Evolutionary conservation across 2,888 invertebrate genomes (phyloP).

Genomic region (Cordilura impudica): DNA sequence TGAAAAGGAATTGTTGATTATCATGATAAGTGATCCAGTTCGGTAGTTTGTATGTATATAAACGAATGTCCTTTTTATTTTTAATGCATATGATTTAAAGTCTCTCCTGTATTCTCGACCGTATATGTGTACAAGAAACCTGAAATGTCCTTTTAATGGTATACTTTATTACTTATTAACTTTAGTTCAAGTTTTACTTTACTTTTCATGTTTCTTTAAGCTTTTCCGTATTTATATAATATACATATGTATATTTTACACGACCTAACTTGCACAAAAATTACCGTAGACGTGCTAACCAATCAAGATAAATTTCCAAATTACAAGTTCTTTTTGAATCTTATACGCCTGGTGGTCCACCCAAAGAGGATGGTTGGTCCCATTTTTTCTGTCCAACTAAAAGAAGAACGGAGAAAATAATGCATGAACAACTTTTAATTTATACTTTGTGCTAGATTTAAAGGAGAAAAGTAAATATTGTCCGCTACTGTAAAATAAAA

Average conservation of each 20-base stretch:
- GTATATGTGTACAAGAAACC: too few relatives aligned
- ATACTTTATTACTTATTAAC: conserved; percentile 45
- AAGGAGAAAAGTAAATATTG: neutral
- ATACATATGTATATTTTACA: conserved; percentile 70
- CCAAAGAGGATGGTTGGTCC: conserved; percentile 74
- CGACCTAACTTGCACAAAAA: conserved; percentile 77
- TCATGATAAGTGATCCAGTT: neutral
- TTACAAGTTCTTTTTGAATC: conserved; percentile 78
- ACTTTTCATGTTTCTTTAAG: conserved; percentile 5
- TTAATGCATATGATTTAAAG: neutral
- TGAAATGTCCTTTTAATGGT: too few relatives aligned
- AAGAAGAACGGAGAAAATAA: neutral
- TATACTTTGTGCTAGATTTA: neutral
- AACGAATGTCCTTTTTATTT: neutral
- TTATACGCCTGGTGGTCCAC: conserved; percentile 73
- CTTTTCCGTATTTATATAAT: neutral
- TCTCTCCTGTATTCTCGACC: too few relatives aligned
- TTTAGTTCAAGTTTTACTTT: conserved; percentile 26
- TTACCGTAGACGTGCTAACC: conserved; percentile 76
- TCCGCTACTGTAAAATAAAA: neutral
- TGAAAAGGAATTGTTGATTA: conserved; percentile 31
- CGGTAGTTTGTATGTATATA: neutral
- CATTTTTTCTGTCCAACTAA: conserved; percentile 70
- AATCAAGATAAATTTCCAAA: conserved; percentile 77
- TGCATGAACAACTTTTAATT: conserved; percentile 19